These are phyloP conservation scores for Nephrotoma flavescens DNA, from an alignment of 2,888 invertebrate species.

Conservation along the genomic window DNA sequence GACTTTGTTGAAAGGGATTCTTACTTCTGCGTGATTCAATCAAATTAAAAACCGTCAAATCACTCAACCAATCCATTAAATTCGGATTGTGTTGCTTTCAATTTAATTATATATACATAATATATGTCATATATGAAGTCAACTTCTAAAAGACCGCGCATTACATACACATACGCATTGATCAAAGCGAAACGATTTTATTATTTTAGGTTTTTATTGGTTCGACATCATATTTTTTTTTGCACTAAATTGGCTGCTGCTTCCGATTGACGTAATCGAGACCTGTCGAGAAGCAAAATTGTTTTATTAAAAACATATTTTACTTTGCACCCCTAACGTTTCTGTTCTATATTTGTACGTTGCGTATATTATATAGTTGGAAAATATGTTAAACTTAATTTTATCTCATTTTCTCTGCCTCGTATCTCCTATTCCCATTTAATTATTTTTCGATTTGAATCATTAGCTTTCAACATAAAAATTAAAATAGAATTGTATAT, in stretches of 20 bases:
- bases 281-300: neutral
- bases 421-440: neutral
- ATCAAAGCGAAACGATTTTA: neutral
- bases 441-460: neutral
- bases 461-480: neutral
- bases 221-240: neutral
- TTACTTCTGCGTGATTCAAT: constrained; percentile 1
- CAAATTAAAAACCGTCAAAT: constrained; percentile 4
- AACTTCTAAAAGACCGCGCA: neutral
- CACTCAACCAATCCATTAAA: constrained; percentile 2
- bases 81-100: neutral
- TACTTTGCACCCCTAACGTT: neutral
- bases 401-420: neutral
- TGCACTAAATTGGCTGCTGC: neutral
- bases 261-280: neutral
- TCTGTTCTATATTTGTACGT: too few relatives aligned
- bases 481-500: neutral
- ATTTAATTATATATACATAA: neutral
- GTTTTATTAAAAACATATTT: neutral
- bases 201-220: too few relatives aligned
- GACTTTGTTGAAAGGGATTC: neutral
- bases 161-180: neutral
- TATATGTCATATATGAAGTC: neutral
- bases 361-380: neutral
- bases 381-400: neutral